phyloP scores from a whole-genome alignment of 2,797 vertebrate genomes.

The Malurus splendens region DNA sequence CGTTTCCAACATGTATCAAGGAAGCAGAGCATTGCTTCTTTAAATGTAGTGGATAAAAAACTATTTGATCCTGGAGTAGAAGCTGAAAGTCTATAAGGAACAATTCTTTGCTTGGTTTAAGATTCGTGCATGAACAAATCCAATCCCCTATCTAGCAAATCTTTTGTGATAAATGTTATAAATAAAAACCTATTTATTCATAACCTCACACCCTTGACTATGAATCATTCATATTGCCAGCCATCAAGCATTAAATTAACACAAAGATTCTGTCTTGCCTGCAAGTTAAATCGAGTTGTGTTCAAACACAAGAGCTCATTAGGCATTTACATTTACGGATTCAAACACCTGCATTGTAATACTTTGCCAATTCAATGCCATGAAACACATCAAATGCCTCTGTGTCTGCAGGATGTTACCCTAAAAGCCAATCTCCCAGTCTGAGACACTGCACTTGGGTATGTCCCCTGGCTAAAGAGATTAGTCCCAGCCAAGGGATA shows the following conservation, averaged over 20 bases:
- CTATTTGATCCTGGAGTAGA: not conserved
- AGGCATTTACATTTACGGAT: not conserved
- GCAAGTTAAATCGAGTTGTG: not conserved
- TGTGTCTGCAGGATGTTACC: not conserved
- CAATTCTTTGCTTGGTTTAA: not conserved
- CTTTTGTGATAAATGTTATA: not conserved
- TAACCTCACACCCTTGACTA: not conserved
- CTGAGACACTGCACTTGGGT: not conserved
- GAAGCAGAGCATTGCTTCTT: not conserved
- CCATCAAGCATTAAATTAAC: not conserved
- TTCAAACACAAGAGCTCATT: not conserved
- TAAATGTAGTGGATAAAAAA: not conserved
- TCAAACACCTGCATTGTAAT: not conserved
- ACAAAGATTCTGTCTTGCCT: not conserved
- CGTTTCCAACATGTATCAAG: not conserved
- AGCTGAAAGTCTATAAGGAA: not conserved
- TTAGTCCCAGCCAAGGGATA: conserved; percentile 11
- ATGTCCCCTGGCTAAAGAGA: not conserved
- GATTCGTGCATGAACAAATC: not conserved
- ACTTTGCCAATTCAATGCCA: not conserved
- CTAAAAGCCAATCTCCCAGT: not conserved
- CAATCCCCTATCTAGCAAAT: not conserved
- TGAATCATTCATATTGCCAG: not conserved
- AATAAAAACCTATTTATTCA: not conserved
- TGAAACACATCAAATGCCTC: not conserved